phyloP scores from a whole-genome alignment of 2,888 invertebrate genomes.

The Sarcophaga subvicina region DNA sequence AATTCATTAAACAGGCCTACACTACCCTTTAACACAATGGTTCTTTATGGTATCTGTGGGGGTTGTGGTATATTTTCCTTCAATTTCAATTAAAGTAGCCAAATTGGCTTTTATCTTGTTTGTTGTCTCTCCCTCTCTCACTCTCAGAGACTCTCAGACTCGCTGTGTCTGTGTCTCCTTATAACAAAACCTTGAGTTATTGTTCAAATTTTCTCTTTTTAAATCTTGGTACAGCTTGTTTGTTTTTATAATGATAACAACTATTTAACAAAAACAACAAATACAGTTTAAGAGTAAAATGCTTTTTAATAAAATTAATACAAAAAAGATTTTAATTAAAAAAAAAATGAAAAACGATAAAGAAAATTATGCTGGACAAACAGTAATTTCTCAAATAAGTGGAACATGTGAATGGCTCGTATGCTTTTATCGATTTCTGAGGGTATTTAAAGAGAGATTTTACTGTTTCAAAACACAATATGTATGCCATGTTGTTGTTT shows the following conservation, averaged over 20 bases:
- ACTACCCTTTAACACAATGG: too few species aligned
- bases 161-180: neutral
- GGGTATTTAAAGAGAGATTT: neutral
- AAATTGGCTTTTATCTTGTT: neutral
- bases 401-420: neutral
- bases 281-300: neutral
- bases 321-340: slow-evolving; percentile 10
- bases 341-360: neutral
- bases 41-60: too few species aligned
- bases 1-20: neutral
- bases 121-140: too few species aligned
- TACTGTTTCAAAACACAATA: neutral
- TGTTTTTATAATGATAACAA: neutral
- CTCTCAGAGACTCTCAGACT: too few species aligned
- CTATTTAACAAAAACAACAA: neutral
- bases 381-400: neutral
- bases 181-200: neutral
- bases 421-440: neutral
- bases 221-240: neutral
- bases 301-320: slow-evolving; percentile 30
- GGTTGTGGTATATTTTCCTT: neutral
- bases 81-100: neutral
- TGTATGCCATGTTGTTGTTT: neutral
- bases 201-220: slow-evolving; percentile 16
- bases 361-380: slow-evolving; percentile 3